Conservation (phyloP, 1,140 invertebrate genomes). For the Drosophila takahashii region DNA sequence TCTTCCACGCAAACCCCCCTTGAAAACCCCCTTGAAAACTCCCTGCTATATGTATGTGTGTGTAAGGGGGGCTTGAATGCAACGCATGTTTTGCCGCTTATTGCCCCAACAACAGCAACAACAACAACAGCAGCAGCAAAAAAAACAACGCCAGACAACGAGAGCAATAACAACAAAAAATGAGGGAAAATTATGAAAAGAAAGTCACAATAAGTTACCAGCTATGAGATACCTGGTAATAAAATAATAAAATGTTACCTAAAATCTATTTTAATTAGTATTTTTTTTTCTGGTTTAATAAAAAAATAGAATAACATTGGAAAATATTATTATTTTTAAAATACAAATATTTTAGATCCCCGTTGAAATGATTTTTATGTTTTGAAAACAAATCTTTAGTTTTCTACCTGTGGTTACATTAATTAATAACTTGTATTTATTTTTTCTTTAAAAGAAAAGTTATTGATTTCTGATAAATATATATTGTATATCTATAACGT, state of each 20-base stretch:
- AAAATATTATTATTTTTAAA: too few relatives aligned
- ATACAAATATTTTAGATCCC: too few relatives aligned
- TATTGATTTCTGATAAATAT: too few relatives aligned
- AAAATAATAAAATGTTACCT: neutral
- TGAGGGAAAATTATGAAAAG: slow-evolving; percentile 21
- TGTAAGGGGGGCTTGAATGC: slow-evolving; percentile 43
- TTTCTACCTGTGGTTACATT: too few relatives aligned
- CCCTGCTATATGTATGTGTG: slow-evolving; percentile 6
- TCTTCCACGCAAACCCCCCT: neutral
- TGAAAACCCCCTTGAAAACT: neutral
- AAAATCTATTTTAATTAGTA: too few relatives aligned
- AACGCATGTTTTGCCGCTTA: slow-evolving; percentile 69
- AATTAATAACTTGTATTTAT: too few relatives aligned
- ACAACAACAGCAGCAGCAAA: slow-evolving; percentile 44
- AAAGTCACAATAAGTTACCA: neutral
- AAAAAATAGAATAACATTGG: too few relatives aligned
- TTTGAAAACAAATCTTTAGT: too few relatives aligned
- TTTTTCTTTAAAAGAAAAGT: too few relatives aligned
- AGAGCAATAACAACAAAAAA: slow-evolving; percentile 8
- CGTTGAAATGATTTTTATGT: too few relatives aligned
- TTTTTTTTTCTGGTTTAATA: too few relatives aligned
- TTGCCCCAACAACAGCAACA: slow-evolving; percentile 41
- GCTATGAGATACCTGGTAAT: neutral
- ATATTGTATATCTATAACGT: neutral
- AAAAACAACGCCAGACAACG: neutral